Conservation (phyloP, 1,140 invertebrate genomes). For the Psix sp. region DNA sequence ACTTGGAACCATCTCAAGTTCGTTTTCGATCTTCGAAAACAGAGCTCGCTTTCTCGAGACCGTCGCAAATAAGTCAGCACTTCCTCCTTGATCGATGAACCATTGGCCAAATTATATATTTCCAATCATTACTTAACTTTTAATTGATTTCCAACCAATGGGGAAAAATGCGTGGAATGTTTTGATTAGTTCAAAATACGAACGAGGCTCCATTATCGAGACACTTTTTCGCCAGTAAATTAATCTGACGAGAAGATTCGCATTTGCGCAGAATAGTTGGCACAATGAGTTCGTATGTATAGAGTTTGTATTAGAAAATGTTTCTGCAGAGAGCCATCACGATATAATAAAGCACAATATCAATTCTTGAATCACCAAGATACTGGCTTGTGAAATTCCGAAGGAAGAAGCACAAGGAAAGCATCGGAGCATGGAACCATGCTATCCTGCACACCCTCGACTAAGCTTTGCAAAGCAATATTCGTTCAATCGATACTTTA, state of each 20-base stretch:
- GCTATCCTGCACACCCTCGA: conserved; percentile 36
- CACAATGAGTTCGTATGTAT: conserved; percentile 11
- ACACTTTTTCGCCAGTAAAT: no score
- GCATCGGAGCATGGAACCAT: conserved; percentile 22
- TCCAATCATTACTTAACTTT: no score
- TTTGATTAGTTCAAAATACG: no score
- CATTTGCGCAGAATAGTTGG: not conserved
- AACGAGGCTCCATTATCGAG: no score
- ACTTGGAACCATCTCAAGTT: conserved; percentile 35
- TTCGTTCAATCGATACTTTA: conserved; percentile 58
- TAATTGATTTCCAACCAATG: no score
- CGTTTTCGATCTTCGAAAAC: conserved; percentile 17
- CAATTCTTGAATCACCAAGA: conserved; percentile 31
- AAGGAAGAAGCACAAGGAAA: conserved; percentile 41
- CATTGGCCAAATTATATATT: no score
- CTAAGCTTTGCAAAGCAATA: conserved; percentile 57
- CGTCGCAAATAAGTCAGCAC: no score
- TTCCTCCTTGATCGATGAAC: not conserved
- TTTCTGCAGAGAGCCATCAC: conserved; percentile 9
- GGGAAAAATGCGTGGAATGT: no score
- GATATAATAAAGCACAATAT: conserved; percentile 48
- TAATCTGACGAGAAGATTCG: conserved; percentile 1
- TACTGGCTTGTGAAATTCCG: conserved; percentile 32
- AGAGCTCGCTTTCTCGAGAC: no score
- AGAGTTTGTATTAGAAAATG: conserved; percentile 6